Evolutionary conservation across 2,113 vertebrate genomes (phyloP).

Genomic region (Trogon melanurus): DNA sequence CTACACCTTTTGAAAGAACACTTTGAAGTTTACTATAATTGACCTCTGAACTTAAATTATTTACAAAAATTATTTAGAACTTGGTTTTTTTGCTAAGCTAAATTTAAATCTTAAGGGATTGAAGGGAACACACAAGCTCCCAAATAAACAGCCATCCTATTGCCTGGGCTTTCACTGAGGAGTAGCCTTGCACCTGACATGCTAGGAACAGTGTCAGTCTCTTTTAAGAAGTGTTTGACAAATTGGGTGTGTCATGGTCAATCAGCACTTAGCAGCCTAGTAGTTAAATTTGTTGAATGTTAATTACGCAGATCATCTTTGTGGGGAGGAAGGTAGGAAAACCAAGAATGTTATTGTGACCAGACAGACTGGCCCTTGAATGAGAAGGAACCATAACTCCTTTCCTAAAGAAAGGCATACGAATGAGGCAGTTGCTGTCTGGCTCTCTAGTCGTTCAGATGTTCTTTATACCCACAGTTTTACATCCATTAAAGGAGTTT

Average conservation of each 20-base stretch:
- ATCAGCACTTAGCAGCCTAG: neutral
- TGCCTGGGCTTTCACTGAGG: neutral
- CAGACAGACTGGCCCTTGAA: neutral
- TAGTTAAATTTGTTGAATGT: neutral
- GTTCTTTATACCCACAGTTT: neutral
- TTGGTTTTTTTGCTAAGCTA: neutral
- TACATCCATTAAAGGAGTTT: neutral
- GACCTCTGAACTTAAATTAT: neutral
- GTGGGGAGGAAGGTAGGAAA: neutral
- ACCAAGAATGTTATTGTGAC: neutral
- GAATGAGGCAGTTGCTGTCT: neutral
- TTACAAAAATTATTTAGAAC: neutral
- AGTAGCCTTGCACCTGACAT: neutral
- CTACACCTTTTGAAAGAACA: neutral
- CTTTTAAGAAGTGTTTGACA: neutral
- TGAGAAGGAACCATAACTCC: neutral
- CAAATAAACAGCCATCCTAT: neutral
- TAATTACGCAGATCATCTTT: neutral
- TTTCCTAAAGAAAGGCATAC: neutral
- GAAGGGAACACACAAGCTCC: neutral
- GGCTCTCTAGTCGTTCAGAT: neutral
- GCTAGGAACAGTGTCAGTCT: neutral
- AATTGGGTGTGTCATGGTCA: neutral
- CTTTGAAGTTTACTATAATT: neutral
- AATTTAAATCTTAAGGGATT: neutral